These are phyloP conservation scores for Hypotaenidia philippensis DNA, from an alignment of 2,797 vertebrate genomes.

Conservation along the genomic window DNA sequence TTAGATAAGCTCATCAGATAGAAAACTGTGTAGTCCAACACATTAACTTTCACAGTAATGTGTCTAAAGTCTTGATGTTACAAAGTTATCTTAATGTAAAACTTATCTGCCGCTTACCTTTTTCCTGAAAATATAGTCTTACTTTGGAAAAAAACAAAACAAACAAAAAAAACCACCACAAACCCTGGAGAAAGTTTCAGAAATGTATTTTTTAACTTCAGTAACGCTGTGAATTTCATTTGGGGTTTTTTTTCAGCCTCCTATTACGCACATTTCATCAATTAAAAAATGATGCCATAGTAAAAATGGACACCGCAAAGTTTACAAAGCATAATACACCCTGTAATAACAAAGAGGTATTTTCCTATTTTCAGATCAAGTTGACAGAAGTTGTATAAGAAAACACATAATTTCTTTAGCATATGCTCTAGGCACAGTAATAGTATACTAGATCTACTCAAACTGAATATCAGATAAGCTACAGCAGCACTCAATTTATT, in stretches of 20 bases:
- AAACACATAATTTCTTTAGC: background rate
- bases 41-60: background rate
- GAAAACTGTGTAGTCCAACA: background rate
- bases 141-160: background rate
- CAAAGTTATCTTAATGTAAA: background rate
- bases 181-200: background rate
- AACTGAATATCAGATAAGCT: background rate
- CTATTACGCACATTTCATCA: background rate
- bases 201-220: background rate
- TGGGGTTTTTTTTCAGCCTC: background rate
- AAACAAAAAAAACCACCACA: too few relatives aligned
- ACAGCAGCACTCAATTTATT: background rate
- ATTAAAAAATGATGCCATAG: background rate
- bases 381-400: background rate
- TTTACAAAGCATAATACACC: background rate
- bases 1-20: background rate
- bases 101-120: background rate
- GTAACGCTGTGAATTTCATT: accelerated
- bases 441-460: background rate
- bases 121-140: background rate
- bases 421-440: background rate
- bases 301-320: background rate
- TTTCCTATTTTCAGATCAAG: background rate
- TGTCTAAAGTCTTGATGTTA: background rate
- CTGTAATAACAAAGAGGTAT: background rate